Evolutionary conservation across 1,140 invertebrate species (phyloP).

Genomic region (Pogonognathellus flavescens): DNA sequence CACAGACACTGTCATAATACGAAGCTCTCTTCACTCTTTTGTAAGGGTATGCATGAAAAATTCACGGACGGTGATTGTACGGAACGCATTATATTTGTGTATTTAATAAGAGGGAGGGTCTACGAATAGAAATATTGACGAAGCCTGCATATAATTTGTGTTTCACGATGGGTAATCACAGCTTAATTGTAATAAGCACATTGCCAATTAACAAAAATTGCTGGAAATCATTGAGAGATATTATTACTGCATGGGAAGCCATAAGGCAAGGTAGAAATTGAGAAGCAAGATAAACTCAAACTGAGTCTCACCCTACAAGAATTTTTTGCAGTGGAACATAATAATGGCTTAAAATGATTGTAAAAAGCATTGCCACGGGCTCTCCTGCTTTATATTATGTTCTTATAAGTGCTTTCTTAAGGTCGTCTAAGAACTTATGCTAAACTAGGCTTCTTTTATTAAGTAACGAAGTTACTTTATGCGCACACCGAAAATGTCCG

Average conservation of each 20-base stretch:
- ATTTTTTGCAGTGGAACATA: background rate
- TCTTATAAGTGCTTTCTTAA: constrained; percentile 16
- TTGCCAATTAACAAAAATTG: constrained; percentile 17
- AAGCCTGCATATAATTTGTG: background rate
- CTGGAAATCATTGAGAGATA: background rate
- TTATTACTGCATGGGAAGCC: background rate
- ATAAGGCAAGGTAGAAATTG: background rate
- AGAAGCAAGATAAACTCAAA: background rate
- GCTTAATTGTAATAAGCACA: constrained; percentile 16
- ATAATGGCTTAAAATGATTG: background rate
- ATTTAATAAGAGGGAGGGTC: no score
- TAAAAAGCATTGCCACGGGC: constrained; percentile 12
- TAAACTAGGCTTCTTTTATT: no score
- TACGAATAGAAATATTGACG: no score
- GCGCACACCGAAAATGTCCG: no score
- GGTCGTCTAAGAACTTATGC: background rate
- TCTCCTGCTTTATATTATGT: background rate
- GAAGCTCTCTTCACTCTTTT: no score
- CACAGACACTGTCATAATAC: no score
- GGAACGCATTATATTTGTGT: no score
- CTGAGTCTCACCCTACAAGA: no score
- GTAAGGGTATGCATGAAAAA: no score
- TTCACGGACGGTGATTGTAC: no score
- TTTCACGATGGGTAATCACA: background rate
- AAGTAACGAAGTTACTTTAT: no score